Base-by-base conservation (phyloP, 2,113 vertebrate species). In the Perca schrenkii region DNA sequence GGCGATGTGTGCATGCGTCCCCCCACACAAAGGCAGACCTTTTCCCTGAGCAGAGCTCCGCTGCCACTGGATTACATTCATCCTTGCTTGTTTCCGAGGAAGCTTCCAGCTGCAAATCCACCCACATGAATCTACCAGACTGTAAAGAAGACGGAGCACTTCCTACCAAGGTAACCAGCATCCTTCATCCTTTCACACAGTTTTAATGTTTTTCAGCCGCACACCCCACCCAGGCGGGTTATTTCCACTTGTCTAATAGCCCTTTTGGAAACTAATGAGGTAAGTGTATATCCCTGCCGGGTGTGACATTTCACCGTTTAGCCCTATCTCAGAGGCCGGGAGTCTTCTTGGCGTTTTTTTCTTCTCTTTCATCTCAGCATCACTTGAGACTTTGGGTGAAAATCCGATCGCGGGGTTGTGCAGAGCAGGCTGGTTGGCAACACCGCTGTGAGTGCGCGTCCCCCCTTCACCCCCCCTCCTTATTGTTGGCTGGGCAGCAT, bases 61-160 rank as follows among this genome's bases (percentile, higher is more conserved):
- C 84, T 83, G 84, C 86, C 84, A 57, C 85, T 87, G 93, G 91
- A 93, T 94, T 93, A 93, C 88, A 86, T 77, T 70, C 28, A 74
- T 70, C 85, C 78, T 36, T 28, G 66, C 84, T 70, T 70, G 85
- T 86, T 85, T 82, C 88, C 65, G 85, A 84, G 86, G 92, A 90
- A 71, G 88, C 90, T 80, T 86, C 88, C 90, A 86, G 88, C 91
- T 89, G 88, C 90, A 91, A 77, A 89, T 84, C 90, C 87, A 89
- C 88, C 91, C 94, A 92, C 93, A 94, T 94, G 92, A 85, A 91
- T 90, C 85, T 60, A 52, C 25, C 88, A 77, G 86, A 82, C 87
- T 72, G 86, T 28, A 54, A 68, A 58, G 91, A 89, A 89, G 89
- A 93, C 86, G 88, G 87, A 89, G 93, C 91, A 76, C 92, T 91